These are phyloP conservation scores for Salvelinus sp. DNA, from an alignment of 2,113 vertebrate species.

Conservation along the genomic window DNA sequence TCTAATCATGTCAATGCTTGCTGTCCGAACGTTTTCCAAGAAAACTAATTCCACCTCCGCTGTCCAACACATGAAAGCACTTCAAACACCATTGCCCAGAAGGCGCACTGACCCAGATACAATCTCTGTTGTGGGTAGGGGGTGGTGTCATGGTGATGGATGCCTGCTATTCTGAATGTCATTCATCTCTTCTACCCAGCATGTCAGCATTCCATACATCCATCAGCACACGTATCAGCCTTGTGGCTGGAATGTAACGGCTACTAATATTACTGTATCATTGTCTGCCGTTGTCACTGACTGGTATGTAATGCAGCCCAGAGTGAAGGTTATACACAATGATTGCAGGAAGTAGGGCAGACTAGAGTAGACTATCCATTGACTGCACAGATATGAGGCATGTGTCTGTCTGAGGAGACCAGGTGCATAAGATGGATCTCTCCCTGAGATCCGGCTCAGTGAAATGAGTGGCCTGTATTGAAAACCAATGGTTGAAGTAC, in stretches of 20 bases:
- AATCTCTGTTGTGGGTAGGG: slow-evolving; percentile 5
- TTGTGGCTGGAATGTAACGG: slow-evolving; percentile 43
- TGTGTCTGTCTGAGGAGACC: not conserved
- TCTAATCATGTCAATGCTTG: too few relatives aligned
- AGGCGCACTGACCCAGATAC: slow-evolving; percentile 48
- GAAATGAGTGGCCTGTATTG: slow-evolving; percentile 32
- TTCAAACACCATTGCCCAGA: slow-evolving; percentile 14
- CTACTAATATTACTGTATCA: not conserved
- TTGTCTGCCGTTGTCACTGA: not conserved
- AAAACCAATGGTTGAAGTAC: too few relatives aligned
- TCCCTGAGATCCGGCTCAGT: slow-evolving; percentile 38
- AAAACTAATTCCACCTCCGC: not conserved
- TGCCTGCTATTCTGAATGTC: slow-evolving; percentile 29
- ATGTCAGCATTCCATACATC: slow-evolving; percentile 51
- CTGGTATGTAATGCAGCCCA: slow-evolving; percentile 39
- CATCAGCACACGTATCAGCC: slow-evolving; percentile 53
- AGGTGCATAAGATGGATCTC: not conserved
- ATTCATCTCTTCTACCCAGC: not conserved
- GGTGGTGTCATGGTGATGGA: slow-evolving; percentile 6
- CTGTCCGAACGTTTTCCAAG: too few relatives aligned
- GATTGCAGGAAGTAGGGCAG: slow-evolving; percentile 4
- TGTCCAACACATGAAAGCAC: slow-evolving; percentile 13
- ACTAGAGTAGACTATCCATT: slow-evolving; percentile 9
- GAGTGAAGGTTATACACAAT: slow-evolving; percentile 46
- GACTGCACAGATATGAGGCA: not conserved